Percentiles rank a stretch among this genome's conserved stretches.
These are phyloP conservation scores for Tenthredo scrophulariae DNA, from an alignment of 2,888 invertebrate species.

Conservation along the genomic window DNA sequence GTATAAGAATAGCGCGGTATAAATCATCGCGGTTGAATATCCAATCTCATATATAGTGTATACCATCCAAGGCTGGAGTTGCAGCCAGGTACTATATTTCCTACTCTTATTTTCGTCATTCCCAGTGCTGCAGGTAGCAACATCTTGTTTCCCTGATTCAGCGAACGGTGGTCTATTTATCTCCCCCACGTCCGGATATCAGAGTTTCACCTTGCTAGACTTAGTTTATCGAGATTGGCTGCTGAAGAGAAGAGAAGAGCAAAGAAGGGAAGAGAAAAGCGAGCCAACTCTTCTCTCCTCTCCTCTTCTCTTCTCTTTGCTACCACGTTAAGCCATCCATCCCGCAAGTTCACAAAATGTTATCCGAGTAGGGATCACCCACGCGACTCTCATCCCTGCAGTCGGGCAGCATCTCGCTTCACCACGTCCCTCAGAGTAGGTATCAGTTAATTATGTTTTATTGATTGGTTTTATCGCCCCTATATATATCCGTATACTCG, in stretches of 20 bases:
- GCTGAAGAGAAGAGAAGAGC: not conserved
- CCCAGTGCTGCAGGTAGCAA: not conserved
- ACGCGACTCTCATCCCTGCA: conserved; percentile 32
- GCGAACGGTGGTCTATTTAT: conserved; percentile 41
- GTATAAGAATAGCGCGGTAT: not conserved
- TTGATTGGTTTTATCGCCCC: conserved; percentile 25
- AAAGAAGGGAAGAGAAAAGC: not conserved
- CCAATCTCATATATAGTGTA: not conserved
- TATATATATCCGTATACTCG: not conserved
- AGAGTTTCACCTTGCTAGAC: conserved; percentile 42
- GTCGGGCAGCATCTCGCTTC: not conserved
- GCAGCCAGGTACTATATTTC: not conserved
- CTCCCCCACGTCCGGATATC: conserved; percentile 44
- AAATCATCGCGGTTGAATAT: conserved; percentile 22
- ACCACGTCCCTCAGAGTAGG: not conserved
- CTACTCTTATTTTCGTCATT: not conserved
- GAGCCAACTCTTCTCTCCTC: not conserved
- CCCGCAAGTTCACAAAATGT: conserved; percentile 42
- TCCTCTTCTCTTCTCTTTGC: not conserved
- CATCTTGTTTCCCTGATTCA: conserved; percentile 53
- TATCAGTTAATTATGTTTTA: conserved; percentile 30
- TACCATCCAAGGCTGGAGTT: not conserved
- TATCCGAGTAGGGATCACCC: conserved; percentile 35
- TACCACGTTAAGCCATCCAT: conserved; percentile 42
- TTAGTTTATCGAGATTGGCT: conserved; percentile 47